phyloP scores from a whole-genome alignment of 2,888 invertebrate species.

The Lasiommata megera region DNA sequence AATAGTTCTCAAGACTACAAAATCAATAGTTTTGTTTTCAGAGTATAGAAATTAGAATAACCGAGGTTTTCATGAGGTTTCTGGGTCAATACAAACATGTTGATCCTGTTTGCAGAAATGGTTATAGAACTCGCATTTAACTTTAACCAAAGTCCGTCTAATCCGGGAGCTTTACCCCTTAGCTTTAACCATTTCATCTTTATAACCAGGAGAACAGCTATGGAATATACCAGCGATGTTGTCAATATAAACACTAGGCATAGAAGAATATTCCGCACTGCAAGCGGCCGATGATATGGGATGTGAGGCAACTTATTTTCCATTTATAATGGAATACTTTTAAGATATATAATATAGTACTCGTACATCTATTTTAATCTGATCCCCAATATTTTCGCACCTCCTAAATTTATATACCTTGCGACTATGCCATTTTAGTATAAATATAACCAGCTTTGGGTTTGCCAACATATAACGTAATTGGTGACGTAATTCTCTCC shows the following conservation, averaged over 20 bases:
- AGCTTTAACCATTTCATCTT: no score
- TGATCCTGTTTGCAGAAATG: background rate
- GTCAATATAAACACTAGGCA: background rate
- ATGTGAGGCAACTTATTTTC: no score
- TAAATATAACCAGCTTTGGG: conserved; percentile 18
- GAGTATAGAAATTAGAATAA: background rate
- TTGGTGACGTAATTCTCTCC: no score
- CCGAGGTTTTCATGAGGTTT: background rate
- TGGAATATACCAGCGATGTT: background rate
- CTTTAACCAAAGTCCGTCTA: background rate
- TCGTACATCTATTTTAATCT: conserved; percentile 31
- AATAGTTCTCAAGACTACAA: background rate
- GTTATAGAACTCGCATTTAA: no score
- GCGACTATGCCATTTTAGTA: conserved; percentile 14
- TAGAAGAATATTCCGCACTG: background rate
- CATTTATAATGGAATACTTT: no score
- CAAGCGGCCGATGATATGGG: background rate
- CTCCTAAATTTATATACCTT: conserved; percentile 22
- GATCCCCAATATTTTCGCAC: conserved; percentile 28
- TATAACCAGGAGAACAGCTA: background rate
- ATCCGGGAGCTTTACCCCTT: background rate
- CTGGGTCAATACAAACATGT: background rate
- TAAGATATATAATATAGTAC: no score
- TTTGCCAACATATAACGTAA: conserved; percentile 24
- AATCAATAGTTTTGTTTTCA: background rate